Conservation (phyloP, 2,113 vertebrate species). For the Saguinus imperator region DNA sequence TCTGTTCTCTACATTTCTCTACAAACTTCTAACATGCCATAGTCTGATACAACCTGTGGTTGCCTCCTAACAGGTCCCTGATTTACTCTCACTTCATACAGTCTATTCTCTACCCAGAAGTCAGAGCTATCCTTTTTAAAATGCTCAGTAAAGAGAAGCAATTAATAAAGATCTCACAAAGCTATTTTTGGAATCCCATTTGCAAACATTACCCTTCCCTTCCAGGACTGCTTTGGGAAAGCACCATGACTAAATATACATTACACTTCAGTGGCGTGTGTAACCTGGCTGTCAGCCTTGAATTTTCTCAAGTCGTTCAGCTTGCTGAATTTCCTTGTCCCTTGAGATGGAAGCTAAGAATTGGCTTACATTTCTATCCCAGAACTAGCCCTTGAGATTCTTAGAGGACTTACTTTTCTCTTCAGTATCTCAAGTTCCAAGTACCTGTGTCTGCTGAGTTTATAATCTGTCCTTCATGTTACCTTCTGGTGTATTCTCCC, state of each 20-base stretch:
- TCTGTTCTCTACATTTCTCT: background rate
- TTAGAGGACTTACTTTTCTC: constrained; percentile 36
- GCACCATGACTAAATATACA: background rate
- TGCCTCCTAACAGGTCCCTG: background rate
- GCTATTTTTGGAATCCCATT: background rate
- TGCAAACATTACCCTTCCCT: background rate
- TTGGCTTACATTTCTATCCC: background rate
- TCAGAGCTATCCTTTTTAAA: background rate
- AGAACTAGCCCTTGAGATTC: background rate
- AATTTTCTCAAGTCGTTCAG: background rate
- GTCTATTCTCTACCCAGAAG: background rate
- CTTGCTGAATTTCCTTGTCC: background rate
- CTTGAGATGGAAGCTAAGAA: background rate
- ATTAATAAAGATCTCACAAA: background rate
- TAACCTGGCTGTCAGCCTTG: background rate
- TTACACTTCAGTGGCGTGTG: background rate
- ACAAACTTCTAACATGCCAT: background rate
- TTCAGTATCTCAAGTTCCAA: background rate
- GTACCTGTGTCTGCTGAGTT: background rate
- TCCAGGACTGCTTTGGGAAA: background rate
- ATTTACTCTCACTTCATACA: background rate
- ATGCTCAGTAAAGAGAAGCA: background rate
- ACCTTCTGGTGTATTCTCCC: background rate
- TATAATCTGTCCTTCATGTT: background rate
- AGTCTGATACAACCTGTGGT: background rate